A percentile compares a stretch with the other conserved stretches of the same genome.
Evolutionary conservation across 2,797 vertebrate species (phyloP).

Genomic region (Salarias fasciatus): DNA sequence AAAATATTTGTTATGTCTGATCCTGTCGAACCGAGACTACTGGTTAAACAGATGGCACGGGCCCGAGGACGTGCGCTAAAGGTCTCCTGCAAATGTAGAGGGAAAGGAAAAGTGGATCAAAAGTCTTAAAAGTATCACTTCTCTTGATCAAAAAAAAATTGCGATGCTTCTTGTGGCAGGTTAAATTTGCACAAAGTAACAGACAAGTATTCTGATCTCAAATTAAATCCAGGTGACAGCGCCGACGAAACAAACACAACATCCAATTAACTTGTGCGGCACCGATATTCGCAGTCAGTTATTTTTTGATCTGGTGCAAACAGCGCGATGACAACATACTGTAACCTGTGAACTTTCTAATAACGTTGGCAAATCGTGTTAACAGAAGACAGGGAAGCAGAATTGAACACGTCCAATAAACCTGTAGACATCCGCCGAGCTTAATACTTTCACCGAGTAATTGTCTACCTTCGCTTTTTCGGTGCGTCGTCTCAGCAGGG

Average conservation of each 20-base stretch:
- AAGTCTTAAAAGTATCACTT: conserved; percentile 52
- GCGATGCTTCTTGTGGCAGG: conserved; percentile 19
- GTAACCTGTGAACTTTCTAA: conserved; percentile 20
- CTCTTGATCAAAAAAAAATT: conserved; percentile 20
- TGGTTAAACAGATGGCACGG: conserved; percentile 72
- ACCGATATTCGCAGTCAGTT: conserved; percentile 7
- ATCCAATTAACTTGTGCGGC: conserved; percentile 33
- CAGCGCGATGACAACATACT: conserved; percentile 2
- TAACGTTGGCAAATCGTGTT: conserved; percentile 6
- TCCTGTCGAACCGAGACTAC: conserved; percentile 50
- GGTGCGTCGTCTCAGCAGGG: conserved; percentile 46
- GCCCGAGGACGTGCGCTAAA: conserved; percentile 63
- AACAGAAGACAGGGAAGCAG: conserved; percentile 9
- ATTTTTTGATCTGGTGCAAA: conserved; percentile 23
- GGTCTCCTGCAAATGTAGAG: conserved; percentile 53
- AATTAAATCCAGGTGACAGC: conserved; percentile 22
- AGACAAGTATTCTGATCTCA: conserved; percentile 34
- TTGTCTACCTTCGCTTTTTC: conserved; percentile 4
- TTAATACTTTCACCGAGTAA: too few relatives aligned
- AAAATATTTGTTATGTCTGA: conserved; percentile 62
- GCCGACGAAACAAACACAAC: conserved; percentile 27
- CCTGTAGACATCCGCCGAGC: too few relatives aligned
- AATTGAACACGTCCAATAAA: neutral
- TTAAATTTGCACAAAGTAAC: conserved; percentile 34
- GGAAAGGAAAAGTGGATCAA: conserved; percentile 27